Conservation (phyloP, 2,888 invertebrate species). For the Sminthurides aquaticus region DNA sequence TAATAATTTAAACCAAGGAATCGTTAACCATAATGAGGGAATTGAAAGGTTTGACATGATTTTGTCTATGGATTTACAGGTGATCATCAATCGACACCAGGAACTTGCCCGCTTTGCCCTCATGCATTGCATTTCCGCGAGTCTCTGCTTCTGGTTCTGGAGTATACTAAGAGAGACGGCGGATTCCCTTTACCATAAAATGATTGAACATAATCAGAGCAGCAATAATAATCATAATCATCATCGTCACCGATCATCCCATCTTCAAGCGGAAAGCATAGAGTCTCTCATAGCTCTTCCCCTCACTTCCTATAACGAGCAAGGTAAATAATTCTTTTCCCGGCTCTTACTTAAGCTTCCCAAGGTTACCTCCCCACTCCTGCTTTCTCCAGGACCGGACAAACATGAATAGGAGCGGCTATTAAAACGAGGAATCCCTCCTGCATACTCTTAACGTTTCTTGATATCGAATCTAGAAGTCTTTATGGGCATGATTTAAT, state of each 20-base stretch:
- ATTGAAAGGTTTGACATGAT: no score
- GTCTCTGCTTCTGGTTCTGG: constrained; percentile 72
- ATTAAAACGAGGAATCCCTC: no score
- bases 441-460: no score
- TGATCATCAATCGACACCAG: constrained; percentile 55
- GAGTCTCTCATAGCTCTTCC: constrained; percentile 45
- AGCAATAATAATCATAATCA: constrained; percentile 29
- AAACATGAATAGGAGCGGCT: no score
- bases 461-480: no score
- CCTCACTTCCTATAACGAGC: constrained; percentile 45
- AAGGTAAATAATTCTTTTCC: constrained; percentile 19
- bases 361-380: no score
- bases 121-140: constrained; percentile 73
- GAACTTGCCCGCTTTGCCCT: constrained; percentile 62
- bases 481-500: no score
- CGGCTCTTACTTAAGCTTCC: no score
- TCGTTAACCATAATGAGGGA: no score
- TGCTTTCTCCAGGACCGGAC: no score
- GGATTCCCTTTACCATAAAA: constrained; percentile 53
- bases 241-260: constrained; percentile 16
- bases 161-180: constrained; percentile 67
- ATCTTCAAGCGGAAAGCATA: constrained; percentile 24
- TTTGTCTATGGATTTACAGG: constrained; percentile 50
- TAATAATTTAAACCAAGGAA: no score
- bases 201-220: constrained; percentile 36